phyloP scores from a whole-genome alignment of 1,140 invertebrate species.

The Penaeus indicus region DNA sequence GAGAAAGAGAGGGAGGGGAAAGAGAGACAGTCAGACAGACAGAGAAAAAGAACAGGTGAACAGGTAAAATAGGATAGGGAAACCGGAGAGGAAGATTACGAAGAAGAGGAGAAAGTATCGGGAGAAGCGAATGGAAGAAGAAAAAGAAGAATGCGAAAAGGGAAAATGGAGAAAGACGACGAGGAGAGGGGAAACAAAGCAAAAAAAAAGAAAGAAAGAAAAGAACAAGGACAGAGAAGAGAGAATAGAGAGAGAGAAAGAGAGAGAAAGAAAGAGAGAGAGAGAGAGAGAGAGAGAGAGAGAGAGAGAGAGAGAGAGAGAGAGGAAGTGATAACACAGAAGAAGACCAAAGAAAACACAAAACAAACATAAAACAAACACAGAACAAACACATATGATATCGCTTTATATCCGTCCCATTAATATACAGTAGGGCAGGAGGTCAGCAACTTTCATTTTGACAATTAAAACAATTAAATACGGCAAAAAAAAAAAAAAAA shows the following conservation, averaged over 20 bases:
- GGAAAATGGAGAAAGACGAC: not conserved
- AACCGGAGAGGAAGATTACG: not conserved
- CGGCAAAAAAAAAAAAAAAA: not conserved
- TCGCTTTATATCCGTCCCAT: too few species aligned
- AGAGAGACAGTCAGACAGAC: too few species aligned
- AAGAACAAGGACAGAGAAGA: not conserved
- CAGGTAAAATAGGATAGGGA: not conserved
- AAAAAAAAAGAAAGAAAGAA: not conserved
- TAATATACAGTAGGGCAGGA: too few species aligned
- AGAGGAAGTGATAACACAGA: not conserved
- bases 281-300: conserved; percentile 20
- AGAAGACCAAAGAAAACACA: not conserved
- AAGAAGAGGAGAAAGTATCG: not conserved
- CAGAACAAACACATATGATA: too few species aligned
- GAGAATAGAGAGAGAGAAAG: conserved; percentile 1
- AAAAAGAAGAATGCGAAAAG: not conserved
- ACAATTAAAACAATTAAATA: not conserved
- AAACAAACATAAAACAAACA: not conserved
- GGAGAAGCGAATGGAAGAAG: not conserved
- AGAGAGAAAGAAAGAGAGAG: not conserved
- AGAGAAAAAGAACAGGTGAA: not conserved
- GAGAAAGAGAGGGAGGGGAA: too few species aligned
- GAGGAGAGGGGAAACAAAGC: not conserved
- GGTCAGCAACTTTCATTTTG: too few species aligned
- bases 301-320: not conserved